Conservation (phyloP, 2,797 vertebrate species). For the Masticophis lateralis region DNA sequence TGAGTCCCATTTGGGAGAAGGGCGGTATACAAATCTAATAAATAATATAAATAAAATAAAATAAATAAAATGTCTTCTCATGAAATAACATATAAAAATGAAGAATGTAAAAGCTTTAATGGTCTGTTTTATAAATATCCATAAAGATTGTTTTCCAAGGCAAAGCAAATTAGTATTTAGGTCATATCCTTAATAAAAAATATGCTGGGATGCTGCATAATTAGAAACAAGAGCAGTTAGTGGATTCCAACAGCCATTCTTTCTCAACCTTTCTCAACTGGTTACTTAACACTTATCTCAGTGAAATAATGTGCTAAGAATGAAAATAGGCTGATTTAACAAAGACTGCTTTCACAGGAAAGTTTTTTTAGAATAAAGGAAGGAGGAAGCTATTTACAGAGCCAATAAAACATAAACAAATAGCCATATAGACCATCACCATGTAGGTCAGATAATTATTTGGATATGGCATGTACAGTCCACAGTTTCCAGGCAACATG, state of each 20-base stretch:
- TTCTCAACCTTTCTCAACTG: conserved; percentile 14
- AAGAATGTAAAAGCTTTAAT: neutral
- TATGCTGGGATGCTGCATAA: conserved; percentile 5
- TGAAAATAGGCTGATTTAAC: conserved; percentile 20
- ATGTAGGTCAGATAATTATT: neutral
- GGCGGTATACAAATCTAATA: no score
- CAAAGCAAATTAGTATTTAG: conserved; percentile 14
- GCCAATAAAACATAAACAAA: conserved; percentile 1
- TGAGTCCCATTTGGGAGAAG: no score
- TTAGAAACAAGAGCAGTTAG: conserved; percentile 9
- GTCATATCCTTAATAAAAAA: conserved; percentile 29
- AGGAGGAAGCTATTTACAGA: neutral
- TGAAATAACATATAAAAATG: neutral
- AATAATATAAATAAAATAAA: no score
- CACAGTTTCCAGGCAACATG: neutral
- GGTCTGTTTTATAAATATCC: neutral
- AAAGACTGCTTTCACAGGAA: conserved; percentile 6
- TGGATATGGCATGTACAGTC: neutral
- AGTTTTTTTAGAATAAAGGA: conserved; percentile 6
- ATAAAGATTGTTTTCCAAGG: neutral
- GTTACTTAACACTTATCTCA: conserved; percentile 21
- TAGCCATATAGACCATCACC: neutral
- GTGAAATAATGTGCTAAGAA: conserved; percentile 5
- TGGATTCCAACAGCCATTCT: conserved; percentile 1
- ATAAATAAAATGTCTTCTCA: neutral